phyloP scores from a whole-genome alignment of 1,140 invertebrate genomes.

The Cephus cinctus region DNA sequence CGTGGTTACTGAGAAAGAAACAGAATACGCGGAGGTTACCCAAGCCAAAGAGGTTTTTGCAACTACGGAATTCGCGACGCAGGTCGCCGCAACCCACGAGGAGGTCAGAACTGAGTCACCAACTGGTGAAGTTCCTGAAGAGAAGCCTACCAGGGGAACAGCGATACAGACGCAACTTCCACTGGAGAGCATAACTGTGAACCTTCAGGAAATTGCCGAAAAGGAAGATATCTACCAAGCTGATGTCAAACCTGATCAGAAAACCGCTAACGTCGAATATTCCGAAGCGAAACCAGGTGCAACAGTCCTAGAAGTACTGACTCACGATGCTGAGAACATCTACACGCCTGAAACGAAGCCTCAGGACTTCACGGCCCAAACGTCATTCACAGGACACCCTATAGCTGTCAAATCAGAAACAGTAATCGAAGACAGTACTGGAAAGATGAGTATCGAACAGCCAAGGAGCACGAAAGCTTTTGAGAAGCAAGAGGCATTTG shows the following conservation, averaged over 20 bases:
- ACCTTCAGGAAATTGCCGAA: conserved; percentile 56
- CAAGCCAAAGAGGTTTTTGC: conserved; percentile 46
- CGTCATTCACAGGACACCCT: conserved; percentile 51
- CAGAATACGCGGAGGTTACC: conserved; percentile 38
- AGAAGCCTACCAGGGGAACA: conserved; percentile 38
- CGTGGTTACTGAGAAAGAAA: conserved; percentile 51
- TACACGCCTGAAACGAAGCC: conserved; percentile 43
- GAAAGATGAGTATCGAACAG: conserved; percentile 44
- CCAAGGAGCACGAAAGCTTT: conserved; percentile 53
- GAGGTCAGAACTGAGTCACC: conserved; percentile 56
- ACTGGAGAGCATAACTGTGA: conserved; percentile 56
- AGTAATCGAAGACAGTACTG: conserved; percentile 50
- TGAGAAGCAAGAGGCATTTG: conserved; percentile 52
- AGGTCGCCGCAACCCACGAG: conserved; percentile 54
- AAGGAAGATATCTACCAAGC: conserved; percentile 57
- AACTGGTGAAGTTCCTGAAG: conserved; percentile 48
- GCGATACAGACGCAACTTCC: conserved; percentile 54
- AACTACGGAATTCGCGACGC: conserved; percentile 50
- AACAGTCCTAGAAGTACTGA: conserved; percentile 55
- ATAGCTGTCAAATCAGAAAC: conserved; percentile 57
- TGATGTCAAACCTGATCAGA: conserved; percentile 51
- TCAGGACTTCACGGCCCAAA: conserved; percentile 43
- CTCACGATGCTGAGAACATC: conserved; percentile 58
- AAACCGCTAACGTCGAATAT: conserved; percentile 55
- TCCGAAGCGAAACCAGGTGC: conserved; percentile 52